These are phyloP conservation scores for Atta cephalotes DNA, from an alignment of 1,140 invertebrate species.

Conservation along the genomic window DNA sequence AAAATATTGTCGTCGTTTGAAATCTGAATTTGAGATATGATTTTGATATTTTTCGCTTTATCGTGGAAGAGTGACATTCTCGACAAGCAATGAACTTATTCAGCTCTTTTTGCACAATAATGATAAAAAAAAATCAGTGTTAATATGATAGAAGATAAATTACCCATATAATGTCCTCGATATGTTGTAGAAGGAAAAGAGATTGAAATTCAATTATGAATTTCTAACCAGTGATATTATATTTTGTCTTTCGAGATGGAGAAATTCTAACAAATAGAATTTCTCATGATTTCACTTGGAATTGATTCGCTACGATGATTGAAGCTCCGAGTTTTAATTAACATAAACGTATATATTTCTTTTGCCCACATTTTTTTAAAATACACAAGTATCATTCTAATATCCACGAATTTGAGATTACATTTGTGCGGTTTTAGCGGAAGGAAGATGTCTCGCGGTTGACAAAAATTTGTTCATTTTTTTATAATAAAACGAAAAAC, in stretches of 20 bases:
- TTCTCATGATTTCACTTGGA: neutral
- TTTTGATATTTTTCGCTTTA: neutral
- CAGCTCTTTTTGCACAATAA: neutral
- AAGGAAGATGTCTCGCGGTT: neutral
- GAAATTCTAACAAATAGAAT: neutral
- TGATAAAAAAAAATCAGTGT: neutral
- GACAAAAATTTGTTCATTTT: too few relatives aligned
- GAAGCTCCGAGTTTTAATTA: neutral
- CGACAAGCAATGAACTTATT: neutral
- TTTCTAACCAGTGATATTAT: neutral
- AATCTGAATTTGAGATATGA: too few relatives aligned
- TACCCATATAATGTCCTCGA: neutral
- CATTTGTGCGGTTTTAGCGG: neutral
- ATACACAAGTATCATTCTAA: too few relatives aligned
- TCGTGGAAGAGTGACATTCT: neutral
- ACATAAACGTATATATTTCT: neutral
- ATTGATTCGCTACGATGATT: neutral
- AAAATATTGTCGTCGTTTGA: too few relatives aligned
- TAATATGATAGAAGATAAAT: neutral
- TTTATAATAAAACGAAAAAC: neutral
- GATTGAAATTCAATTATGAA: neutral
- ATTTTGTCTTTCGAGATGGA: neutral
- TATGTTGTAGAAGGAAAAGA: neutral
- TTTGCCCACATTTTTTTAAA: neutral
- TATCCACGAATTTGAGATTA: neutral